Conservation (phyloP, 2,888 invertebrate species). For the Dryadula phaetusa region DNA sequence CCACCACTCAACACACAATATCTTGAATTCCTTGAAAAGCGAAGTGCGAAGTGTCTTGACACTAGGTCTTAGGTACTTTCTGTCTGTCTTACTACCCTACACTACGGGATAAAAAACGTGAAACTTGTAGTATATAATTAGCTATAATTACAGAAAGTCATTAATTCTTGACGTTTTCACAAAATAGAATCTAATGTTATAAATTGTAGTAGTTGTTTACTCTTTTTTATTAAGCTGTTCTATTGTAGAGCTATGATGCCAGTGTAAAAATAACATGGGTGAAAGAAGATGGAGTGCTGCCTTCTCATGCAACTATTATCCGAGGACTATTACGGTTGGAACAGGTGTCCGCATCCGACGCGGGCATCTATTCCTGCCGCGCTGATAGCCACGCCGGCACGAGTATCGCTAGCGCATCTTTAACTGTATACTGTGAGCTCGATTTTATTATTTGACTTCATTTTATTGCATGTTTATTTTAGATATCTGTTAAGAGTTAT, state of each 20-base stretch:
- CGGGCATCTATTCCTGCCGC: slow-evolving; percentile 95
- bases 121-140: not conserved
- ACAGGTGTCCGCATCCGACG: slow-evolving; percentile 92
- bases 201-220: not conserved
- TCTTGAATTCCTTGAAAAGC: too few relatives aligned
- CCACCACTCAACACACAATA: too few relatives aligned
- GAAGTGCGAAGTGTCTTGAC: too few relatives aligned
- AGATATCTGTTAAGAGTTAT: slow-evolving; percentile 65
- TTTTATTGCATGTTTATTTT: slow-evolving; percentile 76
- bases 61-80: too few relatives aligned
- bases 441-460: slow-evolving; percentile 54
- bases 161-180: too few relatives aligned
- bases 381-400: slow-evolving; percentile 96
- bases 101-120: too few relatives aligned
- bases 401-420: slow-evolving; percentile 93
- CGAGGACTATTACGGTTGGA: slow-evolving; percentile 88
- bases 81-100: too few relatives aligned
- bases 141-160: not conserved
- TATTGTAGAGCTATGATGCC: slow-evolving; percentile 73
- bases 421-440: slow-evolving; percentile 95
- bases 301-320: slow-evolving; percentile 71
- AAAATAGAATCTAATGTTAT: not conserved
- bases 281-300: slow-evolving; percentile 75
- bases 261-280: slow-evolving; percentile 80
- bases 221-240: not conserved